These are phyloP conservation scores for Anoura caudifer DNA, from an alignment of 2,113 vertebrate species.

Conservation along the genomic window DNA sequence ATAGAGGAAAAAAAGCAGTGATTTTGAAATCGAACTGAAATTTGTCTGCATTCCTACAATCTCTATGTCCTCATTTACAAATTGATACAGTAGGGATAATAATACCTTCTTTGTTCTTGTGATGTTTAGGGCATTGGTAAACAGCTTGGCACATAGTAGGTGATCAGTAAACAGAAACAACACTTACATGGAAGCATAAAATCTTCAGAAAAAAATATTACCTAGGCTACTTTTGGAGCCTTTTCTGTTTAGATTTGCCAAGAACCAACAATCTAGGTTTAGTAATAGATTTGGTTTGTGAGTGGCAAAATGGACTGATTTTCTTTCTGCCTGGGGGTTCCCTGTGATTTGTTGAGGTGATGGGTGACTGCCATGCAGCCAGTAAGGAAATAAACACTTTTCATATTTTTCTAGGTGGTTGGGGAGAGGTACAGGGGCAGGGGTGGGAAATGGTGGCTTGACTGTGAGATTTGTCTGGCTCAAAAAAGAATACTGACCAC, in stretches of 20 bases:
- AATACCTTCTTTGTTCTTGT: background rate
- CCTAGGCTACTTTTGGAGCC: background rate
- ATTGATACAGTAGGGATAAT: background rate
- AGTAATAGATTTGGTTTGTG: background rate
- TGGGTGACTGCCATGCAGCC: background rate
- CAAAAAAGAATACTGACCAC: background rate
- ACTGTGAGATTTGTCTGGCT: background rate
- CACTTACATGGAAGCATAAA: background rate
- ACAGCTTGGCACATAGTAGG: background rate
- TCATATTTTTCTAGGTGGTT: background rate
- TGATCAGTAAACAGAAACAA: background rate
- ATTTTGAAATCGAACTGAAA: background rate
- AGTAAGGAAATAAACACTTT: background rate
- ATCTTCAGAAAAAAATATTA: background rate
- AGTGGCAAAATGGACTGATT: background rate
- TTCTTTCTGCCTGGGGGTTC: background rate
- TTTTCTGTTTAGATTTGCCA: background rate
- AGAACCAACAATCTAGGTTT: background rate
- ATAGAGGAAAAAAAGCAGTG: background rate
- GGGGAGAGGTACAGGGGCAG: no score
- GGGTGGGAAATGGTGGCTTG: background rate
- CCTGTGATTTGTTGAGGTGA: background rate
- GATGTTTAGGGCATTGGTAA: background rate
- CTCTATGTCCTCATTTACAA: background rate
- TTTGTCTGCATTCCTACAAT: background rate